Conservation (phyloP, 2,797 vertebrate genomes). For the Rhabdophis nuchalis region DNA sequence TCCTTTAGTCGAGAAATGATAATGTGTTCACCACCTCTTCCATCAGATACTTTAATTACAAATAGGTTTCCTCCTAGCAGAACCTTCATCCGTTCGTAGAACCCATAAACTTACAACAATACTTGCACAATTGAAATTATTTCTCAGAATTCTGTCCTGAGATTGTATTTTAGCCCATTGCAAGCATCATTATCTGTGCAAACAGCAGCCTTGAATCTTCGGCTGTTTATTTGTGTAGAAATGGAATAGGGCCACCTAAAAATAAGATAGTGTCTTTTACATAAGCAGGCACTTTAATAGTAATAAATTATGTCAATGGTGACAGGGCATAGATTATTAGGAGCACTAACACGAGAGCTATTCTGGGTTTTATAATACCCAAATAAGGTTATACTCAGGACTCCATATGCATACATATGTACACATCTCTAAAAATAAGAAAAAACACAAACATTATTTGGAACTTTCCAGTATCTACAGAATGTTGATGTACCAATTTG, state of each 20-base stretch:
- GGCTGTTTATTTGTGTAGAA: not conserved
- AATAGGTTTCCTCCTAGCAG: not conserved
- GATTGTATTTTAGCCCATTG: not conserved
- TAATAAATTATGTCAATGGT: not conserved
- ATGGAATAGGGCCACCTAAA: not conserved
- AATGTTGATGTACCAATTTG: not conserved
- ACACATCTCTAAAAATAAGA: not conserved
- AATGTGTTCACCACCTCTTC: not conserved
- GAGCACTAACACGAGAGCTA: not conserved
- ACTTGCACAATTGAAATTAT: not conserved
- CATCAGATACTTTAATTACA: not conserved
- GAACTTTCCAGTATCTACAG: not conserved
- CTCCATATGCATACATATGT: not conserved
- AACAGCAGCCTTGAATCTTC: no score
- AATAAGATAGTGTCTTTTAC: not conserved
- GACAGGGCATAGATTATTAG: not conserved
- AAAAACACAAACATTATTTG: not conserved
- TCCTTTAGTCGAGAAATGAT: not conserved
- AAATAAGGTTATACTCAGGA: not conserved
- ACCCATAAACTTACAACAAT: not conserved
- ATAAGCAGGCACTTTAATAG: not conserved
- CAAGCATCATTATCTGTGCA: not conserved
- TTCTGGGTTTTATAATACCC: not conserved
- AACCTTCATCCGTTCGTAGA: not conserved
- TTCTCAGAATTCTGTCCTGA: not conserved